These are phyloP conservation scores for Actinernus sp. DNA, from an alignment of 92 coral and sea anemone species.

Conservation along the genomic window DNA sequence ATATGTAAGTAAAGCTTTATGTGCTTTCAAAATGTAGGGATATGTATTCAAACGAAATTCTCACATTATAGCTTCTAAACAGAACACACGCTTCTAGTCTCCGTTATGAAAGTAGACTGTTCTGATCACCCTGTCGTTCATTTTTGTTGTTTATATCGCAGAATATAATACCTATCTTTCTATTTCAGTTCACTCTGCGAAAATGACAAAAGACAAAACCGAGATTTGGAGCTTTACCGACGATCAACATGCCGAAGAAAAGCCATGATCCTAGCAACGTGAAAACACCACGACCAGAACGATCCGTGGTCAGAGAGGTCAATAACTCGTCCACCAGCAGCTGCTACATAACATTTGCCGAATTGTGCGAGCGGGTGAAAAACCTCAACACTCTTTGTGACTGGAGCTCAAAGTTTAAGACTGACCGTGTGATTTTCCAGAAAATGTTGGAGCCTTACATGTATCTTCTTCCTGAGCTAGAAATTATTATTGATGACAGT, in stretches of 20 bases:
- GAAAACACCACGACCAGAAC: conserved; percentile 36
- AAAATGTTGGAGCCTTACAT: conserved; percentile 24
- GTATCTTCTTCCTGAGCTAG: conserved; percentile 51
- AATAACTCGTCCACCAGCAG: conserved; percentile 10
- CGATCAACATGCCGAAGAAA: conserved; percentile 39
- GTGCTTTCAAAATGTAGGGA: no score
- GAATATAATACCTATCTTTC: neutral
- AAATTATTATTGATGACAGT: conserved; percentile 61
- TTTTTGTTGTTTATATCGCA: neutral
- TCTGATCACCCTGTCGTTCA: no score
- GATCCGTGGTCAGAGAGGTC: conserved; percentile 45
- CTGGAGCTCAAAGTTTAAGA: conserved; percentile 35
- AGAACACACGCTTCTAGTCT: no score
- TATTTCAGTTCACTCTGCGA: conserved; percentile 27
- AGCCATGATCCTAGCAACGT: conserved; percentile 39
- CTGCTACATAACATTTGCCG: conserved; percentile 55
- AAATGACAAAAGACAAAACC: conserved; percentile 24
- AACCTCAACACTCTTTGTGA: conserved; percentile 47
- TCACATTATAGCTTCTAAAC: no score
- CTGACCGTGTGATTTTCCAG: conserved; percentile 41
- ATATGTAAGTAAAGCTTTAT: conserved; percentile 59
- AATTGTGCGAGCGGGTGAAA: conserved; percentile 43
- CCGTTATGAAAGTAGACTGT: no score
- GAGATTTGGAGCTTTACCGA: conserved; percentile 44
- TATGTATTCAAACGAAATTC: no score